phyloP scores from a whole-genome alignment of 1,140 invertebrate species.

The Akabosia matsudoensis region DNA sequence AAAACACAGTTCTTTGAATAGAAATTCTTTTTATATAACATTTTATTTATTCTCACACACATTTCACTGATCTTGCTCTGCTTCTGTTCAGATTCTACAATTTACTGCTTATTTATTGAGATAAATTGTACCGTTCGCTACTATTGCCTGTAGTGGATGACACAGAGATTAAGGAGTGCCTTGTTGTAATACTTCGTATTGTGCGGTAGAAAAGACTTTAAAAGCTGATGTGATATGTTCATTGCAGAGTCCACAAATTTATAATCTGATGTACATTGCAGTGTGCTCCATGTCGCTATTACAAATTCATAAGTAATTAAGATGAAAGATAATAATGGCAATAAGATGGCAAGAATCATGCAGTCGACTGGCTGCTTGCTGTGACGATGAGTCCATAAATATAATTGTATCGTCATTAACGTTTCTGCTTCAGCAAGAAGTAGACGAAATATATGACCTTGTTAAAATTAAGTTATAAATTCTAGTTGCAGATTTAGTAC shows the following conservation, averaged over 20 bases:
- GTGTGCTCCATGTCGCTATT: not conserved
- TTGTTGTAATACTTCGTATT: not conserved
- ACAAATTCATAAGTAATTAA: conserved; percentile 24
- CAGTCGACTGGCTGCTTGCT: not conserved
- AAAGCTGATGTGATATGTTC: not conserved
- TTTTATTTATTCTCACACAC: no score
- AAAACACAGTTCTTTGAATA: no score
- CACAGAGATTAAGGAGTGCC: not conserved
- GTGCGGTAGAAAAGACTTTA: not conserved
- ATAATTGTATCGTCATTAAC: not conserved
- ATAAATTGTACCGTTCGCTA: conserved; percentile 4
- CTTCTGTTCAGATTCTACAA: not conserved
- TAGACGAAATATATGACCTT: conserved; percentile 11
- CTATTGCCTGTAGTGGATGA: conserved; percentile 1
- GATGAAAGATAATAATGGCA: conserved; percentile 20
- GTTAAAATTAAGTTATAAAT: conserved; percentile 11
- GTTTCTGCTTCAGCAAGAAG: not conserved
- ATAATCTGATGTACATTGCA: not conserved
- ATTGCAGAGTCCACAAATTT: not conserved
- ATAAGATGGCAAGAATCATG: conserved; percentile 3
- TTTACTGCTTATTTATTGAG: conserved; percentile 20
- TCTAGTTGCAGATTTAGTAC: not conserved
- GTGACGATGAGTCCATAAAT: conserved; percentile 21
- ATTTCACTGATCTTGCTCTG: not conserved
- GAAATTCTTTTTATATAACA: no score